Conservation (phyloP, 2,113 vertebrate genomes). For the Misgurnus mizolepis region DNA sequence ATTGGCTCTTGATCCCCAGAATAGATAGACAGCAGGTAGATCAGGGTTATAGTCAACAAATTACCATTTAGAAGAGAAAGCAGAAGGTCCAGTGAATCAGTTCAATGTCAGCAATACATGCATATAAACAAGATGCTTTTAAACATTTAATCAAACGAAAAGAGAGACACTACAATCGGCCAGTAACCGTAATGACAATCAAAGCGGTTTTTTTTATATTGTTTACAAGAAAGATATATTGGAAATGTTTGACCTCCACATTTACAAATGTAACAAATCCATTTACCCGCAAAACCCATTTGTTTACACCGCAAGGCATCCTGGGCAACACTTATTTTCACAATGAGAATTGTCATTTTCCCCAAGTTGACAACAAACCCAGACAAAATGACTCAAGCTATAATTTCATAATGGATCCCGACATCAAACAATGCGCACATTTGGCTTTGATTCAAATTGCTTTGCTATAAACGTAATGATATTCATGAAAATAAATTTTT, state of each 20-base stretch:
- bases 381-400: conserved; percentile 20
- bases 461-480: conserved; percentile 33
- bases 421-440: conserved; percentile 8
- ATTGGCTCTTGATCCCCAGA: conserved; percentile 22
- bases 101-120: background rate
- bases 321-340: conserved; percentile 23
- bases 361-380: conserved; percentile 30
- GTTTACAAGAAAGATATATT: conserved; percentile 7
- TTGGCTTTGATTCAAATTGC: conserved; percentile 23
- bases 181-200: background rate
- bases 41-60: conserved; percentile 6
- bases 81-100: background rate
- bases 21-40: conserved; percentile 10
- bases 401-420: conserved; percentile 9
- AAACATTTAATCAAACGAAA: background rate
- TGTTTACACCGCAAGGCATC: conserved; percentile 40
- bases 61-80: conserved; percentile 28
- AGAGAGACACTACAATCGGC: background rate
- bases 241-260: conserved; percentile 1
- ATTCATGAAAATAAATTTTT: conserved; percentile 23
- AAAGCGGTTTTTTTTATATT: background rate
- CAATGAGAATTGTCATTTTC: conserved; percentile 27
- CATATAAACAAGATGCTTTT: background rate
- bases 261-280: conserved; percentile 23
- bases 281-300: conserved; percentile 20